A percentile compares a stretch with the other conserved stretches of the same genome.
phyloP scores from a whole-genome alignment of 2,888 invertebrate species.

The Apodemia duryi region DNA sequence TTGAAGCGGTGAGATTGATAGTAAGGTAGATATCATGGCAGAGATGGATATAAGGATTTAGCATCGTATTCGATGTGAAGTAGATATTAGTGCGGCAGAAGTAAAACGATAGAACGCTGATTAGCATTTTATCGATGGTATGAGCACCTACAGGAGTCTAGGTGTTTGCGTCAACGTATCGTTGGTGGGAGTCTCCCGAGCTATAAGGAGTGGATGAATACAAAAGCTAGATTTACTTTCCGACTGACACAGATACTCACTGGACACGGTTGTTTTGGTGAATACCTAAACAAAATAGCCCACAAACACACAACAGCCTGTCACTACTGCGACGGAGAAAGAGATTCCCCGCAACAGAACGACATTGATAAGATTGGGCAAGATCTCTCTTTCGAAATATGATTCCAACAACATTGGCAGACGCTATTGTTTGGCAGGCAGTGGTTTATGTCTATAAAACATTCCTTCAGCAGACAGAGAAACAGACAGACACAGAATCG shows the following conservation, averaged over 20 bases:
- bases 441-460: no score
- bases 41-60: constrained; percentile 23
- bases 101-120: neutral
- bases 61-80: neutral
- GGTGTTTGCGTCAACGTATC: constrained; percentile 10
- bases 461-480: no score
- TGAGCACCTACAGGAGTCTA: neutral
- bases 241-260: constrained; percentile 30
- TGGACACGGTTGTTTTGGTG: constrained; percentile 32
- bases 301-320: no score
- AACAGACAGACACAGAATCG: no score
- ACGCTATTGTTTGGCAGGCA: no score
- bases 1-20: constrained; percentile 24
- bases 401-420: no score
- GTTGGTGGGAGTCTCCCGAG: constrained; percentile 15
- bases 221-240: constrained; percentile 22
- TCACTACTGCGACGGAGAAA: no score
- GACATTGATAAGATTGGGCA: neutral
- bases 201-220: constrained; percentile 15
- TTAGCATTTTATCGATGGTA: neutral
- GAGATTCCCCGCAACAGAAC: no score
- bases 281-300: constrained; percentile 13
- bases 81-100: neutral
- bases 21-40: constrained; percentile 26
- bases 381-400: neutral